These are phyloP conservation scores for Drosophila nasuta DNA, from an alignment of 1,140 invertebrate species.

Conservation along the genomic window DNA sequence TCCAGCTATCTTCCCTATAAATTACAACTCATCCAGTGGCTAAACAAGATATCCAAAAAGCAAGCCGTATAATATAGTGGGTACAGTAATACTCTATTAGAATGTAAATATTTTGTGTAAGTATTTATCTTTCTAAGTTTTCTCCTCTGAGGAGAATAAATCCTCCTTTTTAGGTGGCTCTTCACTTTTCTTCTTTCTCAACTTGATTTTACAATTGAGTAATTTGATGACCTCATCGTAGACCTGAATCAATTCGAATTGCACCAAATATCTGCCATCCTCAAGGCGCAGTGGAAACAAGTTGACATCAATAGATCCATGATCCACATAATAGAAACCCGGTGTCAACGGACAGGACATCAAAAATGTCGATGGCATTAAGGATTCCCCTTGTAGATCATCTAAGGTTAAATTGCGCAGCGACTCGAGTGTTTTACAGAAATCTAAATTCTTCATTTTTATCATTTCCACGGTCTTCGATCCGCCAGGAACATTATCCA, in stretches of 20 bases:
- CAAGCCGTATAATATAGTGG: slow-evolving; percentile 1
- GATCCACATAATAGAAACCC: slow-evolving; percentile 60
- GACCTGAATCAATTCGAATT: slow-evolving; percentile 66
- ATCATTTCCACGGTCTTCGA: slow-evolving; percentile 44
- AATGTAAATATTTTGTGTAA: no score
- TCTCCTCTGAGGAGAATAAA: background rate
- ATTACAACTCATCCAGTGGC: background rate
- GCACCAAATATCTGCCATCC: slow-evolving; percentile 60
- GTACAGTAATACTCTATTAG: background rate
- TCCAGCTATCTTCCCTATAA: slow-evolving; percentile 6
- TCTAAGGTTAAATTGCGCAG: slow-evolving; percentile 57
- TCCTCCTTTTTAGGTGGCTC: background rate
- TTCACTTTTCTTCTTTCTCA: slow-evolving; percentile 24
- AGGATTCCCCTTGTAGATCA: slow-evolving; percentile 29
- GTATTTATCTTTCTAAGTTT: background rate
- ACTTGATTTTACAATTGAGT: slow-evolving; percentile 51
- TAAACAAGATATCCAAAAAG: background rate
- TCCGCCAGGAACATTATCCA: slow-evolving; percentile 51
- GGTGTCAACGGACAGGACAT: slow-evolving; percentile 65
- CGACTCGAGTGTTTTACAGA: slow-evolving; percentile 61
- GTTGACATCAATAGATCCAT: slow-evolving; percentile 19
- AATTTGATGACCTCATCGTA: slow-evolving; percentile 69
- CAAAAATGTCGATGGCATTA: slow-evolving; percentile 58
- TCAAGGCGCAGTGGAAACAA: slow-evolving; percentile 43
- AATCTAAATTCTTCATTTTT: slow-evolving; percentile 57